Conservation (phyloP, 35 echinoderm and acorn worm species). For the Anneissia japonica region DNA sequence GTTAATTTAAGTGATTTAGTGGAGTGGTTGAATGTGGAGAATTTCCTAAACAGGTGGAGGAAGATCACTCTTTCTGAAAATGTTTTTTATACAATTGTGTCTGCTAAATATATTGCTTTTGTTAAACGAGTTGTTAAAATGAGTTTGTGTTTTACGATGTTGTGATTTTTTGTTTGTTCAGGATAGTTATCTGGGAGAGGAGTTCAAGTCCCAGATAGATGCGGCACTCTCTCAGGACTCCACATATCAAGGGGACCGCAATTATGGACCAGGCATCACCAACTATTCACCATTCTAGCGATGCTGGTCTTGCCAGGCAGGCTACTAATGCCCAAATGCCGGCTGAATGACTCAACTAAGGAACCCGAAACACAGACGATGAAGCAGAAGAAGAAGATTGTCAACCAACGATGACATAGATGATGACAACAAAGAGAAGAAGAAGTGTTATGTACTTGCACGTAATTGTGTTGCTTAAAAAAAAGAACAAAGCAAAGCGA, state of each 20-base stretch:
- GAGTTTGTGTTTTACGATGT: neutral
- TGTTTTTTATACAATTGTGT: too few relatives aligned
- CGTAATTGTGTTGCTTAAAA: neutral
- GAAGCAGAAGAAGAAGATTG: neutral
- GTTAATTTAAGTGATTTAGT: too few relatives aligned
- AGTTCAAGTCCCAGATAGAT: conserved; percentile 97
- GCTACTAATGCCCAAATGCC: neutral
- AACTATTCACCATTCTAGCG: conserved; percentile 42
- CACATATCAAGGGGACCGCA: conserved; percentile 97
- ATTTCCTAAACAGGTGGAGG: too few relatives aligned
- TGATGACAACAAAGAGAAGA: neutral
- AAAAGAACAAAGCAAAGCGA: neutral
- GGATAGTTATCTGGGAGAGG: conserved; percentile 98
- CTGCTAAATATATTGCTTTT: too few relatives aligned
- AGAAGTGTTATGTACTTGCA: neutral
- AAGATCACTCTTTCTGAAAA: too few relatives aligned
- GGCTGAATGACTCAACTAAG: neutral
- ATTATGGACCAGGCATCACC: conserved; percentile 78
- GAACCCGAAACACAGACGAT: neutral
- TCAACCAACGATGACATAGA: neutral
- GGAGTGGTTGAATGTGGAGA: too few relatives aligned
- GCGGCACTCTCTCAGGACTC: conserved; percentile 93
- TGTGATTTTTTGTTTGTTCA: conserved; percentile 16
- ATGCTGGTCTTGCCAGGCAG: neutral
- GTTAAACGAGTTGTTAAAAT: too few relatives aligned